These are phyloP conservation scores for Lophura nycthemera DNA, from an alignment of 2,113 vertebrate genomes.

Conservation along the genomic window DNA sequence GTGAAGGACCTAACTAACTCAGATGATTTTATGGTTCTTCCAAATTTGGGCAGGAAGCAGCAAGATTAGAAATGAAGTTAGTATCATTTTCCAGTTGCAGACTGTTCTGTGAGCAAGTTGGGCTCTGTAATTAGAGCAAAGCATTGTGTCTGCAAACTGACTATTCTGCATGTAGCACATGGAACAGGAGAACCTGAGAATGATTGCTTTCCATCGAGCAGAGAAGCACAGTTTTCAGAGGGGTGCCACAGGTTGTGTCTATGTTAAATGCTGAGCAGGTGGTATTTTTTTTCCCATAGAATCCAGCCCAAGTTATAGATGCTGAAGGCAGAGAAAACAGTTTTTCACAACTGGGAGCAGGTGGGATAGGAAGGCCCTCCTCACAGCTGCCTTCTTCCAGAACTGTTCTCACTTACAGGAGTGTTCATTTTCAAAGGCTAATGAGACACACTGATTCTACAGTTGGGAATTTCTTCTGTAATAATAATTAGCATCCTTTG, in stretches of 20 bases:
- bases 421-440: background rate
- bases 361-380: background rate
- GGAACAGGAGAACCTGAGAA: background rate
- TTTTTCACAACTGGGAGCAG: background rate
- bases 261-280: background rate
- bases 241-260: background rate
- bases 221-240: background rate
- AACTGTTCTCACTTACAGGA: fast-evolving
- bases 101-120: background rate
- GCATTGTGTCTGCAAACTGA: background rate
- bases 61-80: background rate
- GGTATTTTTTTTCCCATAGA: background rate
- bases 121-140: background rate
- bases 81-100: background rate
- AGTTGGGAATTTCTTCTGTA: background rate
- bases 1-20: too few species aligned
- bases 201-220: background rate
- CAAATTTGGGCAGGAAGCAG: background rate
- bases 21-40: background rate
- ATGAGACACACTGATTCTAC: background rate
- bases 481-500: background rate
- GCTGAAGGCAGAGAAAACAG: background rate
- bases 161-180: background rate
- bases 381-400: background rate
- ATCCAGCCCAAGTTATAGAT: background rate